Evolutionary conservation across 2,113 vertebrate genomes (phyloP).

Genomic region (Paraplagusia blochii): DNA sequence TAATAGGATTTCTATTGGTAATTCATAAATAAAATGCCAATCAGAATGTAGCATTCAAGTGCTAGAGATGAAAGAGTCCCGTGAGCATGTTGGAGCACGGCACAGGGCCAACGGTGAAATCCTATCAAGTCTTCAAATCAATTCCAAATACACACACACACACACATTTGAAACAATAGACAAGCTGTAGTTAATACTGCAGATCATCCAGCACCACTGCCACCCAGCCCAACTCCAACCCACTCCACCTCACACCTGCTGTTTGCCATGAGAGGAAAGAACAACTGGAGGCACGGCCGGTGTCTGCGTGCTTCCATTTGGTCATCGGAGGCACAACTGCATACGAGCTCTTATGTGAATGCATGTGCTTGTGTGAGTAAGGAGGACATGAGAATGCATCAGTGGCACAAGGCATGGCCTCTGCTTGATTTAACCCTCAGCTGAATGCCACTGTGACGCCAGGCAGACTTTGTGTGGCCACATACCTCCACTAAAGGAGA

Average conservation of each 20-base stretch:
- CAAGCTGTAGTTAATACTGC: slow-evolving; percentile 62
- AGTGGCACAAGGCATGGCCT: slow-evolving; percentile 58
- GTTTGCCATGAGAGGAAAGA: slow-evolving; percentile 62
- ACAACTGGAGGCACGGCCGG: slow-evolving; percentile 69
- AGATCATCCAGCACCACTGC: slow-evolving; percentile 23
- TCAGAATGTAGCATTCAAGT: slow-evolving; percentile 9
- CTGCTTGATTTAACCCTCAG: slow-evolving; percentile 68
- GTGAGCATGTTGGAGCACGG: slow-evolving; percentile 4
- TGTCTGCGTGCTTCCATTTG: slow-evolving; percentile 26
- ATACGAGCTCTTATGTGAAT: slow-evolving; percentile 32
- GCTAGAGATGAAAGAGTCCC: slow-evolving; percentile 4
- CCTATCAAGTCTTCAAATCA: slow-evolving; percentile 54
- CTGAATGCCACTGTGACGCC: slow-evolving; percentile 75
- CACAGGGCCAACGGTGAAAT: slow-evolving; percentile 38
- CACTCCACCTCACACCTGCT: slow-evolving; percentile 73
- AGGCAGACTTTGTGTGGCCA: slow-evolving; percentile 71
- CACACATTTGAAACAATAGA: slow-evolving; percentile 66
- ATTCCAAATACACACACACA: slow-evolving; percentile 35
- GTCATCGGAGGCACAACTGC: slow-evolving; percentile 41
- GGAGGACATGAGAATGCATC: slow-evolving; percentile 48
- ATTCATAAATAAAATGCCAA: background rate
- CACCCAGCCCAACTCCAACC: slow-evolving; percentile 27
- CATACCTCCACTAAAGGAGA: slow-evolving; percentile 71
- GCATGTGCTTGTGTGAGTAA: slow-evolving; percentile 37
- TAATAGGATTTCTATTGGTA: no score